These are phyloP conservation scores for Botrylloides violaceus DNA, from an alignment of 23 tunicate genomes.

Conservation along the genomic window DNA sequence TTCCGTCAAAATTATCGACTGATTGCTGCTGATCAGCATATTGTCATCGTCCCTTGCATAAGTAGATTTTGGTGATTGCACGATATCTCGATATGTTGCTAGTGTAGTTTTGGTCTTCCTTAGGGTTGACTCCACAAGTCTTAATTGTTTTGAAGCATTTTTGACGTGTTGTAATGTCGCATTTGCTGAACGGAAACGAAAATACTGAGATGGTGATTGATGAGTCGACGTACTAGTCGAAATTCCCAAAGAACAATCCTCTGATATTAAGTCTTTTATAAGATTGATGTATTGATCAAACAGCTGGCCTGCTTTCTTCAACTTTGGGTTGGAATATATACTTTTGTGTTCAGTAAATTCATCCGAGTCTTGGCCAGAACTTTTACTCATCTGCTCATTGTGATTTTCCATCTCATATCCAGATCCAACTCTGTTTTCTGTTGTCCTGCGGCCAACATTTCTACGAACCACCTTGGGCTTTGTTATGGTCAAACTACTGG, in stretches of 20 bases:
- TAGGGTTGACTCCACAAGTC: background rate
- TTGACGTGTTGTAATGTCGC: background rate
- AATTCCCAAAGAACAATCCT: background rate
- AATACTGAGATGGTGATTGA: conserved; percentile 3
- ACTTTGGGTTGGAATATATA: background rate
- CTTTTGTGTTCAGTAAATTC: background rate
- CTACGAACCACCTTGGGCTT: background rate
- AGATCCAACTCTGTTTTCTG: background rate
- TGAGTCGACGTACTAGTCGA: background rate
- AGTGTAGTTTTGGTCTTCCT: background rate
- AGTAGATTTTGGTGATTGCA: background rate
- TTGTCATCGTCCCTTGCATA: background rate
- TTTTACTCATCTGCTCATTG: background rate
- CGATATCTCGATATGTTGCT: background rate
- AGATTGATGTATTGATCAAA: background rate
- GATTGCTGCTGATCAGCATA: background rate
- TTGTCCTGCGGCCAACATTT: background rate
- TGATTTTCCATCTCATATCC: background rate
- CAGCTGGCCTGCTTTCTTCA: background rate
- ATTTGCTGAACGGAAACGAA: background rate
- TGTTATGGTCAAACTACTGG: background rate
- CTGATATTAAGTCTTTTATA: background rate
- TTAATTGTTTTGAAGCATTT: background rate
- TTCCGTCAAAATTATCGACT: background rate
- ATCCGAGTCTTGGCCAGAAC: no score